These are phyloP conservation scores for Dasypus novemcinctus DNA, from an alignment of 2,113 vertebrate species.

Conservation along the genomic window DNA sequence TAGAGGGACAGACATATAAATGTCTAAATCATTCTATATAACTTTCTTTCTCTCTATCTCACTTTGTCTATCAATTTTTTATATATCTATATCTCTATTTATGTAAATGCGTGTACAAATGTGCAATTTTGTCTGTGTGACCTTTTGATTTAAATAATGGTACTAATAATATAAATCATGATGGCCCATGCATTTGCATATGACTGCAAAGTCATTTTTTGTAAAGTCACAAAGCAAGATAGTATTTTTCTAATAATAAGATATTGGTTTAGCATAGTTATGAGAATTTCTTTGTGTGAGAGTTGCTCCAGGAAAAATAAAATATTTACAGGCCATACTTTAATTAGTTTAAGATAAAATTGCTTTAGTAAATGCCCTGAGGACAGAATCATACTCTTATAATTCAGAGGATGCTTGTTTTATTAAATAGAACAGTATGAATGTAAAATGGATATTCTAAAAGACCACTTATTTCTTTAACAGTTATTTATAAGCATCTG, in stretches of 20 bases:
- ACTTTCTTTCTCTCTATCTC: background rate
- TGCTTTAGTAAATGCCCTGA: background rate
- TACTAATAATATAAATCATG: background rate
- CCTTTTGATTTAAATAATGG: background rate
- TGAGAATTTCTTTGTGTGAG: background rate
- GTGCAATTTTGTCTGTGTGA: background rate
- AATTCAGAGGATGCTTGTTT: background rate
- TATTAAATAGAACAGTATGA: background rate
- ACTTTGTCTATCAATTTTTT: background rate
- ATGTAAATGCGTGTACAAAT: background rate
- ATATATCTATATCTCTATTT: no score
- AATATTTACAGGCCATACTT: background rate
- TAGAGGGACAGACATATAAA: background rate
- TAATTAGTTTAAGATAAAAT: conserved; percentile 58
- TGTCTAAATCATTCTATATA: background rate
- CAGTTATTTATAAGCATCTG: background rate
- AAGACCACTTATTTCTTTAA: background rate
- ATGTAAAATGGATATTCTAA: background rate
- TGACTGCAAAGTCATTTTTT: background rate
- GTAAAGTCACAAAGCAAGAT: background rate
- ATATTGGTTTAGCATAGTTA: background rate
- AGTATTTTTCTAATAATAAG: background rate
- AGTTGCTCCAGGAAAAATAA: background rate
- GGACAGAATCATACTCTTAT: background rate
- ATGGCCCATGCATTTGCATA: background rate